Evolutionary conservation across 1,140 invertebrate genomes (phyloP).

Genomic region (Lepidurus packardi): DNA sequence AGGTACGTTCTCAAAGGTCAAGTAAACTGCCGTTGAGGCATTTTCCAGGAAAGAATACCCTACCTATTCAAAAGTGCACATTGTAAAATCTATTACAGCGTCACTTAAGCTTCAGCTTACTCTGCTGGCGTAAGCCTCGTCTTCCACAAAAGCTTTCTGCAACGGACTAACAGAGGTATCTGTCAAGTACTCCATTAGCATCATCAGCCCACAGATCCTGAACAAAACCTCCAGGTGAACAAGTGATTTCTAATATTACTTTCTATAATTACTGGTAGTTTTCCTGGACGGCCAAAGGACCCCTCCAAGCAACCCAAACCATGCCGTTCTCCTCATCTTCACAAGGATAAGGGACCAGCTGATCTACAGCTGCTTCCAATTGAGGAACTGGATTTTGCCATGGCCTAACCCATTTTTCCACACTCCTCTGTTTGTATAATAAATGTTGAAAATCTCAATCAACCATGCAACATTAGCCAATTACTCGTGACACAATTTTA

Average conservation of each 20-base stretch:
- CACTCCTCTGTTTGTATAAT: conserved; percentile 46
- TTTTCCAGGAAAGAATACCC: conserved; percentile 64
- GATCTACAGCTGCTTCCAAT: conserved; percentile 50
- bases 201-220: conserved; percentile 54
- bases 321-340: conserved; percentile 81
- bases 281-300: conserved; percentile 60
- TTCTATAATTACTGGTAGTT: conserved; percentile 47
- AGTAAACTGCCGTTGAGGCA: conserved; percentile 58
- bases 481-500: conserved; percentile 69
- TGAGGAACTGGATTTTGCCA: conserved; percentile 68
- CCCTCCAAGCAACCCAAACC: conserved; percentile 72
- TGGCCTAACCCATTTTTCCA: conserved; percentile 59
- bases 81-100: conserved; percentile 32
- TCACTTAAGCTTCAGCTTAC: conserved; percentile 46
- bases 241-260: conserved; percentile 32
- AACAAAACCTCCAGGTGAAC: conserved; percentile 39
- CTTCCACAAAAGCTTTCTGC: conserved; percentile 76
- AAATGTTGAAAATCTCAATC: neutral
- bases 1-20: conserved; percentile 73
- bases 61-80: conserved; percentile 51
- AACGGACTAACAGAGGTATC: conserved; percentile 77
- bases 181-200: conserved; percentile 77
- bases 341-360: conserved; percentile 62
- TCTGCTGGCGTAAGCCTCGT: conserved; percentile 71
- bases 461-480: neutral